Evolutionary conservation across 2,113 vertebrate genomes (phyloP).

Genomic region (Grallaria varia): DNA sequence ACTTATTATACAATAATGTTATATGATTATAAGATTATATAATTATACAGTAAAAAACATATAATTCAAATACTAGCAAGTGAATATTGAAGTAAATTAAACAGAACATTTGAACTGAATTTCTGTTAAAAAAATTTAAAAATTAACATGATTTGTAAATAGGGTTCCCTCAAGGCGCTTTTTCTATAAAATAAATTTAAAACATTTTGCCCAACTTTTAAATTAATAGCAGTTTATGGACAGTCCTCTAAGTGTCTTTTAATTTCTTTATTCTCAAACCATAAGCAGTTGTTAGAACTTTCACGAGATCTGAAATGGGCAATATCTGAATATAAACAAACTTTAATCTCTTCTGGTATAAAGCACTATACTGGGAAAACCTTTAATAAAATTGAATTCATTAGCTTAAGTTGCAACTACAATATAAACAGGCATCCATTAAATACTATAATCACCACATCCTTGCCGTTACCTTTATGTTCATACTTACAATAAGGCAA

Average conservation of each 20-base stretch:
- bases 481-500: background rate
- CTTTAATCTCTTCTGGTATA: conserved; percentile 21
- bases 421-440: conserved; percentile 30
- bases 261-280: conserved; percentile 15
- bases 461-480: conserved; percentile 1
- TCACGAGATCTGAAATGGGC: conserved; percentile 33
- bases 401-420: background rate
- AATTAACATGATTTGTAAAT: background rate
- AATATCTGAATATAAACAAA: conserved; percentile 45
- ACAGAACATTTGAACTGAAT: background rate
- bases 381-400: conserved; percentile 35
- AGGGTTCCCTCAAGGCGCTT: background rate
- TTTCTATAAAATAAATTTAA: background rate
- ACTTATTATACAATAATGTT: background rate
- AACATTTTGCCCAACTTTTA: background rate
- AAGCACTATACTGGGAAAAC: background rate
- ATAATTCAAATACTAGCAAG: background rate
- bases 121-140: background rate
- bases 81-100: background rate
- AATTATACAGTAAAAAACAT: background rate
- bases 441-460: background rate
- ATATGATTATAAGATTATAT: background rate
- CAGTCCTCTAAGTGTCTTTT: background rate
- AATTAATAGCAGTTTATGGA: background rate
- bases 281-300: background rate